Percentiles rank a stretch among this genome's conserved stretches.
Conservation (phyloP, 2,888 invertebrate species). For the Clusia tigrina region DNA sequence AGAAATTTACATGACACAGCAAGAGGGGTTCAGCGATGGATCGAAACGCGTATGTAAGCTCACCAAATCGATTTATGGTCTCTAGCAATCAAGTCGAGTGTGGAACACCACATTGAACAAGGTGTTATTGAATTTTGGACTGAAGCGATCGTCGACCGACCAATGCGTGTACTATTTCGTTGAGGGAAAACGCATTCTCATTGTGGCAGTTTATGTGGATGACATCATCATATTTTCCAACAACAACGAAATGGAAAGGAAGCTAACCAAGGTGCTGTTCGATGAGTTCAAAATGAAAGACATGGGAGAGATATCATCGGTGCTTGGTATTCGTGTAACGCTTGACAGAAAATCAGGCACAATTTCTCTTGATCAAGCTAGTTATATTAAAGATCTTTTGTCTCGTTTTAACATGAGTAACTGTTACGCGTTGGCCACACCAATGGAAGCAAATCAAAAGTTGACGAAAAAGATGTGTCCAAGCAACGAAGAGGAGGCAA, state of each 20-base stretch:
- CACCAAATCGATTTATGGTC: neutral
- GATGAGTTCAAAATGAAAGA: neutral
- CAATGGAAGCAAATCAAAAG: slow-evolving; percentile 33
- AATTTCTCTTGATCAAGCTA: neutral
- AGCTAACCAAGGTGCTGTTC: no score
- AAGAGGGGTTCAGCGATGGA: neutral
- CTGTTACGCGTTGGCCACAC: slow-evolving; percentile 28
- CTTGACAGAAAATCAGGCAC: neutral
- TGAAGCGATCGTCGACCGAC: neutral
- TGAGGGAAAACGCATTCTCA: neutral
- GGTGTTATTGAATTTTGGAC: neutral
- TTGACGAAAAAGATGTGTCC: slow-evolving; percentile 31
- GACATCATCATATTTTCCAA: neutral
- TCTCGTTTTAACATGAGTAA: slow-evolving; percentile 29
- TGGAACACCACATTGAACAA: neutral
- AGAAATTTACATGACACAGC: slow-evolving; percentile 6
- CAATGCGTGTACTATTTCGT: neutral
- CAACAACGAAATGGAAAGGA: neutral
- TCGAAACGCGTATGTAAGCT: neutral
- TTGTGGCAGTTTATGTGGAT: neutral
- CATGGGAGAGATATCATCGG: neutral
- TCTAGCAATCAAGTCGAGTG: neutral
- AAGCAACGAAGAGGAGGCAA: slow-evolving; percentile 26
- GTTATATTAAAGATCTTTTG: slow-evolving; percentile 21
- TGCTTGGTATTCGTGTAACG: neutral